Evolutionary conservation across 2,113 vertebrate genomes (phyloP).

Genomic region (Erythrocercus mccallii): DNA sequence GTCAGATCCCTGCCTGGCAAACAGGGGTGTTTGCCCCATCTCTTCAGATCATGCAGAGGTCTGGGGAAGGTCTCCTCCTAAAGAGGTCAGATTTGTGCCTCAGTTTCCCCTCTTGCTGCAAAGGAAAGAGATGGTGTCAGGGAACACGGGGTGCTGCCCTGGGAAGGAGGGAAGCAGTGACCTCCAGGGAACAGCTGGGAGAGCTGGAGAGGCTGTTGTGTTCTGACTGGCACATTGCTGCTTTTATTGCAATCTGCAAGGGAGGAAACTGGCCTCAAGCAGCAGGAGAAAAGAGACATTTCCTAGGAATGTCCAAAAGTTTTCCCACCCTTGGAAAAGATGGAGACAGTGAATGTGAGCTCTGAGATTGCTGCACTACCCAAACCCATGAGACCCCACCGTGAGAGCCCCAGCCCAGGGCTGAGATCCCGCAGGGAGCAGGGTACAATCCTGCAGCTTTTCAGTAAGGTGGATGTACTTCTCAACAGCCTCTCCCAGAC

Average conservation of each 20-base stretch:
- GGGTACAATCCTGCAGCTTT: not conserved
- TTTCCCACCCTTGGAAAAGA: not conserved
- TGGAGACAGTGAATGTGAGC: rapidly evolving
- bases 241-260: not conserved
- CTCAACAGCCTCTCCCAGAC: not conserved
- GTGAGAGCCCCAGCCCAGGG: not conserved
- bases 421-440: not conserved
- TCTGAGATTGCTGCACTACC: not conserved
- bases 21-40: not conserved
- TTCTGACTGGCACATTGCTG: not conserved
- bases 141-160: rapidly evolving
- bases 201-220: not conserved
- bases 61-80: not conserved
- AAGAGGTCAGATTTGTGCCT: not conserved
- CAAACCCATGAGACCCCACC: rapidly evolving
- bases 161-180: not conserved
- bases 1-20: not conserved
- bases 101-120: not conserved
- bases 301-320: not conserved
- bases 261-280: not conserved
- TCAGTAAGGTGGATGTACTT: not conserved
- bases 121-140: not conserved
- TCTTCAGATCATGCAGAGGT: rapidly evolving
- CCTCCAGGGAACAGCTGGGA: rapidly evolving
- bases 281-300: not conserved